phyloP scores from a whole-genome alignment of 2,113 vertebrate species.

The Motacilla tschutschensis region DNA sequence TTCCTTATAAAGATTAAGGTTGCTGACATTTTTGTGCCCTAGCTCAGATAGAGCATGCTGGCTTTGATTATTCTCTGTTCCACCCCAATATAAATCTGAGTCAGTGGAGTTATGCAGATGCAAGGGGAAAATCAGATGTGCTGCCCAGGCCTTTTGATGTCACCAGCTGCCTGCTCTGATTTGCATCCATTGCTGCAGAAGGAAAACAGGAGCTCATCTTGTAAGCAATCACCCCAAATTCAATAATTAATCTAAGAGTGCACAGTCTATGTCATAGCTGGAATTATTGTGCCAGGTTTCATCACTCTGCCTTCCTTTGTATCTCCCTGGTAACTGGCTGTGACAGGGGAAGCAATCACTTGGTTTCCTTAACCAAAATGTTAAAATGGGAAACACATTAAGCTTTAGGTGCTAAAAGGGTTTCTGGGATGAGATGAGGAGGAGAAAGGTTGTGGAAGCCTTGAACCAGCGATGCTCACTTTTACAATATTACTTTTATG shows the following conservation, averaged over 20 bases:
- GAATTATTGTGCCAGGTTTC: slow-evolving; percentile 38
- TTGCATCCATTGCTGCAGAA: slow-evolving; percentile 22
- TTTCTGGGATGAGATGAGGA: background rate
- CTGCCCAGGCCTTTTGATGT: slow-evolving; percentile 15
- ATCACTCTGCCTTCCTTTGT: slow-evolving; percentile 3
- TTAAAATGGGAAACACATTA: background rate
- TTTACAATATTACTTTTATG: background rate
- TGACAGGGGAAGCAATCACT: background rate
- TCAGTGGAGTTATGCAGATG: background rate
- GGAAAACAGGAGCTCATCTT: slow-evolving; percentile 36
- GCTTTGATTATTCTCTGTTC: slow-evolving; percentile 15
- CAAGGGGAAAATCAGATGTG: slow-evolving; percentile 11
- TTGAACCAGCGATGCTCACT: background rate
- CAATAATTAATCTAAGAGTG: slow-evolving; percentile 25
- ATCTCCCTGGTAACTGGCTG: slow-evolving; percentile 7
- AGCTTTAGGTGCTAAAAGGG: background rate
- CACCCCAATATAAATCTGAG: slow-evolving; percentile 9
- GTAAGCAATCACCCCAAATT: slow-evolving; percentile 25
- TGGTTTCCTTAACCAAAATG: background rate
- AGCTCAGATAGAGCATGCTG: background rate
- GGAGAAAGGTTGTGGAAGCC: background rate
- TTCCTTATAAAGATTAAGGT: slow-evolving; percentile 1
- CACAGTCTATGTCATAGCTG: background rate
- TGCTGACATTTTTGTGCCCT: background rate
- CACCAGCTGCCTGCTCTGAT: slow-evolving; percentile 22